Base-by-base conservation (phyloP, 2,888 invertebrate species). In the Timema podura region DNA sequence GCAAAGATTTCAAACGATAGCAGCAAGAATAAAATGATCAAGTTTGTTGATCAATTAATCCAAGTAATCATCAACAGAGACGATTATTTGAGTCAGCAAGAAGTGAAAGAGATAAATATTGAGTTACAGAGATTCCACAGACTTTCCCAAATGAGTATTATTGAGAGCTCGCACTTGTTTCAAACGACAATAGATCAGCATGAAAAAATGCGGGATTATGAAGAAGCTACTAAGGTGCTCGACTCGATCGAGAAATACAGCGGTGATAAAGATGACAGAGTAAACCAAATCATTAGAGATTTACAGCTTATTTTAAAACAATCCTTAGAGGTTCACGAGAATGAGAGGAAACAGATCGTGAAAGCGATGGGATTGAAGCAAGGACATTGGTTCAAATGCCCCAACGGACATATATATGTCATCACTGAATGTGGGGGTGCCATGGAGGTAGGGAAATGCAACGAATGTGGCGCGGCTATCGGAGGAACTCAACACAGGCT, bases 351-450 rank as follows among this genome's bases (percentile, higher is more conserved):
- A 44, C 77, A 86, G 80, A 85, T 90, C 65, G 82, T 88, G 0
- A 76, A 79, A 75, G 89, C 88, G 0, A 83, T 89, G 73, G 84
- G 83, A 0, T 76, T 87, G 48, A 79, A 77, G 64, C 81, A 82
- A 65, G 90, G 90, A 0, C 87, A 87, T 76, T 91, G 91, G 91
- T 91, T 82, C 78, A 87, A 87, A 78, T 91, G 91, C 79, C 87
- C 86, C 0, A 89, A 90, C 75, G 89, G 89, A 0, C 91, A 91
- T 78, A 77, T 82, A 49, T 91, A 90, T 78, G 85, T 84, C 48
- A 89, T 91, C 72, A 85, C 83, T 0, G 87, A 88, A 3, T 91
- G 90, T 77, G 90, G 90, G 6, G 88, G 88, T 7, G 89, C 90
- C 0, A 86, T 81, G 82, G 73, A 81, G 76, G 76, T 77, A 59